A percentile compares a stretch with the other conserved stretches of the same genome.
These are phyloP conservation scores for Rhincodon typus DNA, from an alignment of 2,797 vertebrate species.

Conservation along the genomic window DNA sequence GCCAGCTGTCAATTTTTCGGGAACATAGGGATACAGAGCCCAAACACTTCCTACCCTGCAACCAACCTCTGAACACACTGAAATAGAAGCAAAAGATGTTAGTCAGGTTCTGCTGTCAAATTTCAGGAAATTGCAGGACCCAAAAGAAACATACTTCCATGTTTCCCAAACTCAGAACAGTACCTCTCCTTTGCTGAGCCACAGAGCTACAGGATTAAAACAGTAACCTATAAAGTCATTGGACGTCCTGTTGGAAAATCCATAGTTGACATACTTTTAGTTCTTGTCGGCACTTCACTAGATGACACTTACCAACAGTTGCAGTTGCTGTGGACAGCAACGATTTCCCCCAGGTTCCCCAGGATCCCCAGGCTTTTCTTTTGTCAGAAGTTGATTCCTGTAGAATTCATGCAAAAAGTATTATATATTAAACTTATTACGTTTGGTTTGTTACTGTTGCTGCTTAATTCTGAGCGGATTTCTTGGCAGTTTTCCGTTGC, in stretches of 20 bases:
- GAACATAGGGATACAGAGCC: too few species aligned
- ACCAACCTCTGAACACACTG: background rate
- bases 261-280: too few species aligned
- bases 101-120: background rate
- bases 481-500: too few species aligned
- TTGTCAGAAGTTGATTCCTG: slow-evolving; percentile 12
- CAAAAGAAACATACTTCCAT: background rate
- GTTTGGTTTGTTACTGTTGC: too few species aligned
- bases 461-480: too few species aligned
- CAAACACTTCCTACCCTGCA: background rate
- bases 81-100: background rate
- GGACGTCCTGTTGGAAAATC: background rate
- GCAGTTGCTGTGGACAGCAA: slow-evolving; percentile 84
- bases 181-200: too few species aligned
- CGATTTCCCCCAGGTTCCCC: slow-evolving; percentile 92
- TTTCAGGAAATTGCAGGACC: background rate
- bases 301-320: slow-evolving; percentile 71
- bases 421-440: too few species aligned
- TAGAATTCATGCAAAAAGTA: background rate
- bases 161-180: too few species aligned
- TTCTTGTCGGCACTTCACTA: background rate
- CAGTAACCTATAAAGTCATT: background rate
- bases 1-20: too few species aligned
- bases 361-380: slow-evolving; percentile 47
- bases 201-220: background rate